Conservation (phyloP, 2,888 invertebrate species). For the Pedicia rivosa region DNA sequence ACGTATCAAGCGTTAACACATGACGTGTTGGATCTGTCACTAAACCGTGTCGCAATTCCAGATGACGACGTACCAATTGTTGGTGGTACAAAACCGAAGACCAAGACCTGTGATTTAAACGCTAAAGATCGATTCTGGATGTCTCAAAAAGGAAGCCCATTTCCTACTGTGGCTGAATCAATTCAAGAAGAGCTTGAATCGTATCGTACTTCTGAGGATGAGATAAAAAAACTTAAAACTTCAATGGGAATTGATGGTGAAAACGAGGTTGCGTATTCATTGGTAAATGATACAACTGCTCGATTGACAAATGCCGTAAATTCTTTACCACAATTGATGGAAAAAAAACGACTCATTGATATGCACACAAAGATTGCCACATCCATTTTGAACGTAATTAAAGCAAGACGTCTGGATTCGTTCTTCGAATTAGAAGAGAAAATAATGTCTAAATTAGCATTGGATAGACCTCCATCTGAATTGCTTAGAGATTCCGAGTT, state of each 20-base stretch:
- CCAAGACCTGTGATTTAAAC: conserved; percentile 80
- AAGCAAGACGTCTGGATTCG: conserved; percentile 81
- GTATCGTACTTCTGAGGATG: conserved; percentile 83
- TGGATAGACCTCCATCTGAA: conserved; percentile 76
- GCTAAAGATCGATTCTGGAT: conserved; percentile 84
- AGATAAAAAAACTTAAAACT: conserved; percentile 86
- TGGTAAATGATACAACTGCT: conserved; percentile 87
- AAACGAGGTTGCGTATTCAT: conserved; percentile 65
- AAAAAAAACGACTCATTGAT: conserved; percentile 93
- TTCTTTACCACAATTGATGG: conserved; percentile 89
- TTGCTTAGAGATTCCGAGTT: conserved; percentile 72
- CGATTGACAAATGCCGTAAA: conserved; percentile 88
- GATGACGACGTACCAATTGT: conserved; percentile 37
- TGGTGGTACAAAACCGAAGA: conserved; percentile 57
- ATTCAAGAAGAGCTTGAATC: conserved; percentile 96
- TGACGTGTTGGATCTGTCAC: conserved; percentile 81
- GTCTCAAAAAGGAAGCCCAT: conserved; percentile 84
- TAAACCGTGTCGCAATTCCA: conserved; percentile 64
- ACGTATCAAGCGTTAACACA: conserved; percentile 97
- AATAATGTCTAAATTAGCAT: conserved; percentile 74
- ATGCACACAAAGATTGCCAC: conserved; percentile 99
- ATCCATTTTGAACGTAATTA: conserved; percentile 68
- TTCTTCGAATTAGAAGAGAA: conserved; percentile 98
- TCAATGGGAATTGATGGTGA: conserved; percentile 91
- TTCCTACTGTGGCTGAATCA: conserved; percentile 92